Evolutionary conservation across 2,797 vertebrate species (phyloP), one percentile per base, ranked within the genome.

Genomic region (Etheostoma perlongum): DNA sequence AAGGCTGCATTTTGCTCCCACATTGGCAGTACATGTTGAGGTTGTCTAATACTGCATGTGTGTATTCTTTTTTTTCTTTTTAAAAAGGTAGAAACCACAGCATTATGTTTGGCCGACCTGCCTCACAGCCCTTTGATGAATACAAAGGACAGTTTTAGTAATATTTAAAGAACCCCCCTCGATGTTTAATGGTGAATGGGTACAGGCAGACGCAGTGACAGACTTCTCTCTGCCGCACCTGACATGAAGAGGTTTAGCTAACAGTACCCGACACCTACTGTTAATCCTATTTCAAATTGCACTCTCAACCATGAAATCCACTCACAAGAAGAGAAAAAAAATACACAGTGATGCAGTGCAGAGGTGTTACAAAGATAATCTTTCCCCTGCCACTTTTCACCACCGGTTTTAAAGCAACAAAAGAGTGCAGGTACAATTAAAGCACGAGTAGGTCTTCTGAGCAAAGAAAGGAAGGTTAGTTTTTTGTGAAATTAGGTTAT

Each of bases 221-320:
- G 88, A 85, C 92, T 89, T 85, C 91, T 87, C 84, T 90, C 91
- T 57, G 76, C 87, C 42, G 42, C 76, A 91, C 86, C 88, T 92
- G 92, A 90, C 89, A 93, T 84, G 91, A 89, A 93, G 90, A 93
- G 91, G 82, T 94, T 95, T 93, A 93, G 89, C 90, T 78, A 74
- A 86, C 87, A 81, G 86, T 87, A 92, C 89, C 89, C 79, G 84
- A 91, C 94, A 93, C 87, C 88, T 91, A 84, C 84, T 75, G 90
- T 78, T 93, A 93, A 95, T 94, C 92, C 92, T 88, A 84, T 94
- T 93, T 92, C 85, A 92, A 84, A 93, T 87, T 91, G 90, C 84
- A 90, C 88, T 89, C 88, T 92, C 86, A 89, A 91, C 86, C 90
- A 88, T 91, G 89, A 93, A 92, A 93, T 92, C 90, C 89, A 93